phyloP scores from a whole-genome alignment of 1,140 invertebrate species.

The Achatina immaculata region DNA sequence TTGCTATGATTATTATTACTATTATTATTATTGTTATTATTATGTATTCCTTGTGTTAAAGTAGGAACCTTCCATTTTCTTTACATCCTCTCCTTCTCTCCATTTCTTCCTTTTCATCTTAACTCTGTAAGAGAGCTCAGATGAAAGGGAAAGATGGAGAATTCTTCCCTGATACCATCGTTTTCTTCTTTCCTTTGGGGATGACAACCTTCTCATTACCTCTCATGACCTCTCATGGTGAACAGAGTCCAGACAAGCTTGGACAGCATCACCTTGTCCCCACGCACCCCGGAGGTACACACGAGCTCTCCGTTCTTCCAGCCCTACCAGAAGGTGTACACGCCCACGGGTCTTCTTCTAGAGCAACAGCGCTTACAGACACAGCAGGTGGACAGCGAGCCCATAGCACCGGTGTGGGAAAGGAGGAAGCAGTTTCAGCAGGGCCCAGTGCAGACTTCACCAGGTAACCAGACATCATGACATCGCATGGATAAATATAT shows the following conservation, averaged over 20 bases:
- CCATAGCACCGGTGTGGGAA: slow-evolving; percentile 57
- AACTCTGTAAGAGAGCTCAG: neutral
- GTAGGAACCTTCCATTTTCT: neutral
- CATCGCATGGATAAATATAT: too few species aligned
- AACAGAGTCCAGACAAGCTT: slow-evolving; percentile 44
- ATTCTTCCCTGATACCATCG: neutral
- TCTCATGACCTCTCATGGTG: neutral
- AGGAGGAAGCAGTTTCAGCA: slow-evolving; percentile 57
- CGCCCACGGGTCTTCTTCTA: slow-evolving; percentile 30
- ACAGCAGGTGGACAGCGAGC: slow-evolving; percentile 39
- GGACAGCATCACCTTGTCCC: slow-evolving; percentile 47
- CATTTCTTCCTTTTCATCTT: neutral
- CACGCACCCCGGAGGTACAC: slow-evolving; percentile 44
- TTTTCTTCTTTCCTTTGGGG: neutral
- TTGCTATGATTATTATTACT: neutral
- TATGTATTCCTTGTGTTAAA: too few species aligned
- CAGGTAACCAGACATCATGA: slow-evolving; percentile 20
- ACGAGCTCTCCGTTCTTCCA: slow-evolving; percentile 32
- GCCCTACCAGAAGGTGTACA: slow-evolving; percentile 13
- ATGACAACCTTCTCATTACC: neutral
- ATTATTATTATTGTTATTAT: neutral
- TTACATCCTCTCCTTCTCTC: neutral
- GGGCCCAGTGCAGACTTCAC: slow-evolving; percentile 4
- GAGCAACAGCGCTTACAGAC: slow-evolving; percentile 38
- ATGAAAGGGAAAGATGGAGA: neutral